These are phyloP conservation scores for Lophura nycthemera DNA, from an alignment of 2,113 vertebrate species.

Conservation along the genomic window DNA sequence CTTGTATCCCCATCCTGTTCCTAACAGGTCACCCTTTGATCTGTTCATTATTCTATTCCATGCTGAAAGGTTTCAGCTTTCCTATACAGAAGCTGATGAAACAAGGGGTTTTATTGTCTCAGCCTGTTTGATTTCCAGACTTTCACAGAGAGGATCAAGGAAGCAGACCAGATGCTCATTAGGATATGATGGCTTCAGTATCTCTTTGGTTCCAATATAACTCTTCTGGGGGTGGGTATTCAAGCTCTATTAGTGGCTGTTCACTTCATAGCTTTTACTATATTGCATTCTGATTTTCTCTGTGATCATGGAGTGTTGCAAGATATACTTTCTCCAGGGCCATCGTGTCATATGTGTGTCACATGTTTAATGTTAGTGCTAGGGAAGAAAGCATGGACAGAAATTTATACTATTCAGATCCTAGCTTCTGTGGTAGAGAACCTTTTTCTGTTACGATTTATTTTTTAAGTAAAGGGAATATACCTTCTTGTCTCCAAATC, in stretches of 20 bases:
- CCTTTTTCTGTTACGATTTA: background rate
- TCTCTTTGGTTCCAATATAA: background rate
- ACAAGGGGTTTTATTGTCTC: constrained; percentile 43
- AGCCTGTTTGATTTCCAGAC: constrained; percentile 32
- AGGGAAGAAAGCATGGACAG: background rate
- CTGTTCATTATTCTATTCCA: constrained; percentile 42
- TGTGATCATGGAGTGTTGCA: background rate
- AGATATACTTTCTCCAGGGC: background rate
- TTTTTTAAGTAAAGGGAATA: background rate
- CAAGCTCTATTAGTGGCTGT: fast-evolving
- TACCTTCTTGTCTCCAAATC: background rate
- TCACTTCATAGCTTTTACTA: background rate
- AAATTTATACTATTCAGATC: background rate
- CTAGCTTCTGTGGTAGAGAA: background rate
- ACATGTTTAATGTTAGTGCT: background rate
- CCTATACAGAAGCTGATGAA: constrained; percentile 44
- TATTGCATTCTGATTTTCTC: background rate
- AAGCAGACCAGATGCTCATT: constrained; percentile 43
- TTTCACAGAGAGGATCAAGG: constrained; percentile 21
- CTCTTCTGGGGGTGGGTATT: background rate
- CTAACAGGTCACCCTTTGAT: constrained; percentile 48
- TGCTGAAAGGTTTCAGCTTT: constrained; percentile 63
- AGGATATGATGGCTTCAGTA: background rate
- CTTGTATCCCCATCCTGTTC: constrained; percentile 50
- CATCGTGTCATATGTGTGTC: background rate